Base-by-base conservation (phyloP, 2,113 vertebrate genomes). In the Guaruba guarouba region DNA sequence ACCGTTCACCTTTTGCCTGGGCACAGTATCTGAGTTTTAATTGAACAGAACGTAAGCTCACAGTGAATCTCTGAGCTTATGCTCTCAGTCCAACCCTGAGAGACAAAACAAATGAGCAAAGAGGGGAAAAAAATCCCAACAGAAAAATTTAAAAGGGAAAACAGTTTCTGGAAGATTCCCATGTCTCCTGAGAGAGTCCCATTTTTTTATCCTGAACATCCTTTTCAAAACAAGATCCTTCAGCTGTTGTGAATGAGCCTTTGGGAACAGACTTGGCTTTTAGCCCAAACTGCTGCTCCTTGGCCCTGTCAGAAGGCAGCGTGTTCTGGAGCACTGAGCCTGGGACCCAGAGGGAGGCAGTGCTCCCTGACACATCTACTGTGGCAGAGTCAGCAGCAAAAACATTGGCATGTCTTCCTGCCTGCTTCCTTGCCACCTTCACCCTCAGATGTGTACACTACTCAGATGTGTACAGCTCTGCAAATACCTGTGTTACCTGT, bases 171-270 rank as follows among this genome's bases (percentile, higher is more conserved):
- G 69, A 92, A 86, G 74, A 81, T 81, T 91, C 75, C 74, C 54
- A 8, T 83, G 46, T 71, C 66, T 83, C 69, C 52, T 92, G 66
- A 86, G 82, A 84, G 90, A 79, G 54, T 33, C 86, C 14, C 0
- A 0, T 2, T 48, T 92, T 87, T 92, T 93, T 68, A 78, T 92
- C 69, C 61, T 71, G 43, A 90, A 52, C 31, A 48, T 88, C 73
- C 12, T 84, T 94, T 93, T 93, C 77, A 86, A 94, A 92, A 84
- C 86, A 93, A 93, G 86, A 82, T 92, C 77, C 49, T 73, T 69
- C 76, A 61, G 81, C 80, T 69, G 43, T 59, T 92, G 77, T 73
- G 81, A 92, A 57, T 48, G 92, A 94, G 77, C 80, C 88, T 76
- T 76, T 84, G 93, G 92, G 89, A 91, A 44, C 13, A 66, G 66